A percentile compares a stretch with the other conserved stretches of the same genome.
Evolutionary conservation across 2,113 vertebrate genomes (phyloP).

Genomic region (Ceyx cyanopectus): DNA sequence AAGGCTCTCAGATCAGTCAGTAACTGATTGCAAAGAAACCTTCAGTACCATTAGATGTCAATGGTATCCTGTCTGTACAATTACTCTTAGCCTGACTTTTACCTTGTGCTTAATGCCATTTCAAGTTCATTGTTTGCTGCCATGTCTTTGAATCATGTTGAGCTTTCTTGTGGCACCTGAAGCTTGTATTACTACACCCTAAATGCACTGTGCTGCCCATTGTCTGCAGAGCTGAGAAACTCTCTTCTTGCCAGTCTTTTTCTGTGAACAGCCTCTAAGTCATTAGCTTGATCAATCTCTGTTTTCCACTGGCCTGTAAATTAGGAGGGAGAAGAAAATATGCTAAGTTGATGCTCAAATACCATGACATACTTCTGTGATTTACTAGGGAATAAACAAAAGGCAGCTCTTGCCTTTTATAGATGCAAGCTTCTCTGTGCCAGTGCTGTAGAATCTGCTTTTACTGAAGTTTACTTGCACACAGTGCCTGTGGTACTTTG

Average conservation of each 20-base stretch:
- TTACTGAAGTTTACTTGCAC: constrained; percentile 50
- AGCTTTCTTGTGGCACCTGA: neutral
- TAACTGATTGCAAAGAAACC: neutral
- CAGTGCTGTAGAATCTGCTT: constrained; percentile 29
- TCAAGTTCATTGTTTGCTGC: neutral
- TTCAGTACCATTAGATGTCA: neutral
- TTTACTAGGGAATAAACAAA: constrained; percentile 77
- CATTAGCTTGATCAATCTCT: neutral
- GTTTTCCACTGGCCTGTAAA: constrained; percentile 32
- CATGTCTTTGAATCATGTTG: neutral
- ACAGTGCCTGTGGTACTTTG: neutral
- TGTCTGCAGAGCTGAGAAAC: neutral
- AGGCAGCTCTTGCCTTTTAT: constrained; percentile 79
- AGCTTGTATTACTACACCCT: neutral
- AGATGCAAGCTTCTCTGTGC: constrained; percentile 57
- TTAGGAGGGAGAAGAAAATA: constrained; percentile 49
- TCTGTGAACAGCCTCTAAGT: neutral
- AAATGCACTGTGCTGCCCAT: neutral
- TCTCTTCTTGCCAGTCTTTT: constrained; percentile 10
- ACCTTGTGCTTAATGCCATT: neutral
- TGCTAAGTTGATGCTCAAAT: constrained; percentile 71
- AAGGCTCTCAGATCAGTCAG: no score
- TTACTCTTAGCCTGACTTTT: neutral
- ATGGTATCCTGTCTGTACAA: neutral
- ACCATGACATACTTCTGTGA: constrained; percentile 65